phyloP scores from a whole-genome alignment of 2,113 vertebrate species.

The western clawed frog (Xenopus tropicalis) region UCB_Xtro_10.0 CM004450.2:83290001-83290500 shows the following conservation, averaged over 20 bases:
- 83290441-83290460: background rate
- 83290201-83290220: background rate
- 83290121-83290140: background rate
- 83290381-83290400: background rate
- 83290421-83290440: background rate
- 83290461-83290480: background rate
- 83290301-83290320: background rate
- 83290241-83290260: too few species aligned
- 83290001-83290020: too few species aligned
- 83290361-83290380: background rate
- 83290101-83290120: background rate
- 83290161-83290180: conserved; percentile 3
- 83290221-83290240: too few species aligned
- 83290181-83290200: background rate
- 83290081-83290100: background rate
- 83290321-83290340: background rate
- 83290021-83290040: background rate
- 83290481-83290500: background rate
- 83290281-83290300: background rate
- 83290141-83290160: background rate
- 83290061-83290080: background rate
- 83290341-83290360: background rate
- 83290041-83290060: background rate
- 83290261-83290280: too few species aligned
- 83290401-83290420: background rate